Evolutionary conservation across 2,797 vertebrate species (phyloP).

Genomic region (Amblyopsis hoosieri): DNA sequence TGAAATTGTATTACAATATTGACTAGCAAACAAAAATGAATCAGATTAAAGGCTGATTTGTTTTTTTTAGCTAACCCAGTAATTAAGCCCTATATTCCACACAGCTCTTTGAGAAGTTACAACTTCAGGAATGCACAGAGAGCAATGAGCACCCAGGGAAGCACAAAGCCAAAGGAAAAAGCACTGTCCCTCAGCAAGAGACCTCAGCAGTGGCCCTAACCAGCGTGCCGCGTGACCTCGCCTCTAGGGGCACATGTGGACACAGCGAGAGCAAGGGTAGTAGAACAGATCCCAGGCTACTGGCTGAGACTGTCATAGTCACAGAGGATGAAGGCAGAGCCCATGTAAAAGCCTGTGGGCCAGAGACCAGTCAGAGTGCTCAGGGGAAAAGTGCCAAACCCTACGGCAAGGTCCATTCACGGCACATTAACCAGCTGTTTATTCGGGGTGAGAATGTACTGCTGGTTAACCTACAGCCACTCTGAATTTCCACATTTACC

Average conservation of each 20-base stretch:
- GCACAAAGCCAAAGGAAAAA: conserved; percentile 46
- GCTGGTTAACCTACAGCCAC: conserved; percentile 89
- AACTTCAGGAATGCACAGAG: conserved; percentile 83
- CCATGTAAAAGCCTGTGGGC: conserved; percentile 4
- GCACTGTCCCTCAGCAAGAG: conserved; percentile 2
- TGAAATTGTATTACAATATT: background rate
- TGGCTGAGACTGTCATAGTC: background rate
- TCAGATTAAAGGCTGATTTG: background rate
- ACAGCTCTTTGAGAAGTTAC: conserved; percentile 92
- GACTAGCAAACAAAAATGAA: no score
- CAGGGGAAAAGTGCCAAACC: conserved; percentile 60
- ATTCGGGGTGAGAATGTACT: conserved; percentile 94
- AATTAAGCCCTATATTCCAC: conserved; percentile 17
- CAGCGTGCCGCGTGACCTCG: background rate
- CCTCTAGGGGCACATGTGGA: background rate
- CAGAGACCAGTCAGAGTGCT: conserved; percentile 13
- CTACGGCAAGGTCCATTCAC: conserved; percentile 88
- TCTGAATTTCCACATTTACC: conserved; percentile 53
- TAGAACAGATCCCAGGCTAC: conserved; percentile 12
- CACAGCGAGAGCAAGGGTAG: background rate
- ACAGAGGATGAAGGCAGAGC: conserved; percentile 14
- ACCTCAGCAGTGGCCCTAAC: conserved; percentile 11
- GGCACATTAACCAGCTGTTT: conserved; percentile 96
- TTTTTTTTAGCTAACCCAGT: background rate
- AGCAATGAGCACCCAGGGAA: conserved; percentile 49